Conservation (phyloP, 2,797 vertebrate genomes). For the Gallinago solitaria region DNA sequence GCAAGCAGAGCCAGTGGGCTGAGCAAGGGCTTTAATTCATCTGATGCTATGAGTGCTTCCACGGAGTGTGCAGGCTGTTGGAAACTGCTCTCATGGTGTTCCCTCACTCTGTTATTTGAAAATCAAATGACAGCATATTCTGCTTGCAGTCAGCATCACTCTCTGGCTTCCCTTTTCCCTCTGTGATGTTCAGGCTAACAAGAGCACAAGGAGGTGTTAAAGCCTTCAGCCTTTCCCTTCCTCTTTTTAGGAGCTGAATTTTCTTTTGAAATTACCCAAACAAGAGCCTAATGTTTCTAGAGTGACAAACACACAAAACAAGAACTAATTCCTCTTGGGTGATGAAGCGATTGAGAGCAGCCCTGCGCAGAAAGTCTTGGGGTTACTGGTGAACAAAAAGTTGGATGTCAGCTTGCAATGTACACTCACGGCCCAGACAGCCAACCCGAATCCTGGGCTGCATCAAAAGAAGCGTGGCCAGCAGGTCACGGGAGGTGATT, state of each 20-base stretch:
- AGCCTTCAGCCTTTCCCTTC: not conserved
- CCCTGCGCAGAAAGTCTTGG: not conserved
- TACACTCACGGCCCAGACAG: not conserved
- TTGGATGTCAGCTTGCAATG: fast-evolving
- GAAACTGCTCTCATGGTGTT: not conserved
- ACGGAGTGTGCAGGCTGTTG: fast-evolving
- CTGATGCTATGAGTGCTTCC: not conserved
- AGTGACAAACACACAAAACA: not conserved
- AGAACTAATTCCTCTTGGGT: not conserved
- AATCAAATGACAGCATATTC: not conserved
- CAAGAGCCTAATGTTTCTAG: not conserved
- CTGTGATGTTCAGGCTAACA: not conserved
- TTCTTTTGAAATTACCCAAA: not conserved
- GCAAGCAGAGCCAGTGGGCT: not conserved
- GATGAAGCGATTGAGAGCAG: not conserved
- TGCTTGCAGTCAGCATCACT: not conserved
- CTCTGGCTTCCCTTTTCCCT: not conserved
- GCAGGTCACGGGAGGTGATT: not conserved
- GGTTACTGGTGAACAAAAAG: not conserved
- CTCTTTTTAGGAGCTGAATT: not conserved
- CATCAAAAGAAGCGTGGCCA: fast-evolving
- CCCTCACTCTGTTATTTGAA: not conserved
- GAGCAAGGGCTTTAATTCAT: not conserved
- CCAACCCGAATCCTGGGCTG: not conserved
- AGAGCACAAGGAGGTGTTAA: not conserved